These are phyloP conservation scores for Pangasianodon hypophthalmus DNA, from an alignment of 2,113 vertebrate genomes.

Conservation along the genomic window DNA sequence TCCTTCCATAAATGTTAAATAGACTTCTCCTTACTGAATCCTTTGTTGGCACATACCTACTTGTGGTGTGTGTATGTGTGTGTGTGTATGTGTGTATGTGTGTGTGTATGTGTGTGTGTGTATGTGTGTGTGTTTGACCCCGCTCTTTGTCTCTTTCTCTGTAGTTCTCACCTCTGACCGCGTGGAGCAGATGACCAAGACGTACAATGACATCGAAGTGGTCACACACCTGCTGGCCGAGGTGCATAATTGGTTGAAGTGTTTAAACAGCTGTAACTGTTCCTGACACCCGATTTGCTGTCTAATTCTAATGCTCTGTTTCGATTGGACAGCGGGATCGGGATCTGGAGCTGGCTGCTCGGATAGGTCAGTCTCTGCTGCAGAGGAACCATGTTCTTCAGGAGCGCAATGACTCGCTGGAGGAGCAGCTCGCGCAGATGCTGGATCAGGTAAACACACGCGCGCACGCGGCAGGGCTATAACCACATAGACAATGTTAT, in stretches of 20 bases:
- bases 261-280: not conserved
- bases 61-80: not conserved
- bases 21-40: not conserved
- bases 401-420: conserved; percentile 89
- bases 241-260: conserved; percentile 70
- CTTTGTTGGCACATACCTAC: not conserved
- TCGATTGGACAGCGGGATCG: conserved; percentile 82
- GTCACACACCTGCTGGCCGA: conserved; percentile 90
- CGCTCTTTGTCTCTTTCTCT: conserved; percentile 43
- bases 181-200: conserved; percentile 86
- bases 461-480: not conserved
- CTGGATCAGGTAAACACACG: conserved; percentile 83
- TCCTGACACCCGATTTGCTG: not conserved
- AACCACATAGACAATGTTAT: not conserved
- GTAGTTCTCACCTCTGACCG: conserved; percentile 85
- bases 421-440: conserved; percentile 89
- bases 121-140: not conserved
- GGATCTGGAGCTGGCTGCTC: conserved; percentile 93
- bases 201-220: conserved; percentile 89
- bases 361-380: conserved; percentile 94
- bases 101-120: not conserved
- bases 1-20: not conserved
- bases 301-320: conserved; percentile 25
- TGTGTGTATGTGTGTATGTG: conserved; percentile 12
- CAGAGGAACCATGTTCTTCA: conserved; percentile 89